A percentile compares a stretch with the other conserved stretches of the same genome.
Evolutionary conservation across 2,797 vertebrate species (phyloP).

Genomic region (Menidia menidia): DNA sequence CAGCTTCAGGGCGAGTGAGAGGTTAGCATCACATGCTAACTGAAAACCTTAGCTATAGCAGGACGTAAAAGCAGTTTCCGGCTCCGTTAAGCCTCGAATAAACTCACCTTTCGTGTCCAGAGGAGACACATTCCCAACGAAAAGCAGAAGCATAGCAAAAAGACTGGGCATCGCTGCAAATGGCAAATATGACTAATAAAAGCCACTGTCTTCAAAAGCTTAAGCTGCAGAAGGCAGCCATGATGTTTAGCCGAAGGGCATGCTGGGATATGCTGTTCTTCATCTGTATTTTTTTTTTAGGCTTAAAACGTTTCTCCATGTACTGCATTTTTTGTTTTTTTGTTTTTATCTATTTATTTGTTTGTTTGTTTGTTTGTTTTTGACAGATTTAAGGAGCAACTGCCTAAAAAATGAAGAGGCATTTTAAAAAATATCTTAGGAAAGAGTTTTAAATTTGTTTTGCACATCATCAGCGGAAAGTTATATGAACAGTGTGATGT

Average conservation of each 20-base stretch:
- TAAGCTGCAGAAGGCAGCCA: conserved; percentile 37
- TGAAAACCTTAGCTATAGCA: background rate
- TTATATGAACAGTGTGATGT: too few species aligned
- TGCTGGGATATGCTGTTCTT: conserved; percentile 66
- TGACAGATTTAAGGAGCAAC: too few species aligned
- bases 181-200: background rate
- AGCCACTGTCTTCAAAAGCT: conserved; percentile 9
- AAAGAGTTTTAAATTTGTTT: too few species aligned
- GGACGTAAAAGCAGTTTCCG: background rate
- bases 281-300: too few species aligned
- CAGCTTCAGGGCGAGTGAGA: too few species aligned
- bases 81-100: rapidly evolving
- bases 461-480: too few species aligned
- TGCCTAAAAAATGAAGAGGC: too few species aligned
- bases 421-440: too few species aligned
- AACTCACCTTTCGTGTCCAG: conserved; percentile 58
- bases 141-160: background rate
- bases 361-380: too few species aligned
- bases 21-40: conserved; percentile 38
- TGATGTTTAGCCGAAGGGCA: conserved; percentile 55
- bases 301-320: too few species aligned
- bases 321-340: too few species aligned
- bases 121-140: background rate
- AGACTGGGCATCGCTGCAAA: conserved; percentile 39
- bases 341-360: too few species aligned